phyloP scores from a whole-genome alignment of 2,888 invertebrate genomes.

The Sisyra terminalis region DNA sequence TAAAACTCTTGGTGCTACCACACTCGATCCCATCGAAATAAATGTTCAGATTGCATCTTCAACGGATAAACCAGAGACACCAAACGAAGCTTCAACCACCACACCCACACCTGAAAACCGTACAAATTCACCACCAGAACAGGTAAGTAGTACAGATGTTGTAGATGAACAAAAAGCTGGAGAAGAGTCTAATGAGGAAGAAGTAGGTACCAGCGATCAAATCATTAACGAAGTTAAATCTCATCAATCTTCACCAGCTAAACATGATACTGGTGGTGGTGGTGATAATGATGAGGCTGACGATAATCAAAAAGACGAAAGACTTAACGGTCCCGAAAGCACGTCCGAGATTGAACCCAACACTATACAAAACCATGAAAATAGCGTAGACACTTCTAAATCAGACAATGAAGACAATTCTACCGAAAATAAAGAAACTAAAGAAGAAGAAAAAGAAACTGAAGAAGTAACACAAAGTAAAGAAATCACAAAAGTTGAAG shows the following conservation, averaged over 20 bases:
- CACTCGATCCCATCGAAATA: slow-evolving; percentile 17
- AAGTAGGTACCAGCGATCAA: background rate
- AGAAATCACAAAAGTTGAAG: slow-evolving; percentile 11
- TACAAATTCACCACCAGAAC: slow-evolving; percentile 1
- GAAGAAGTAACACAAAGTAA: slow-evolving; percentile 10
- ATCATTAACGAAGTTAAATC: no score
- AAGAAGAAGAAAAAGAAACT: slow-evolving; percentile 5
- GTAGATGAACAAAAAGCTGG: slow-evolving; percentile 1
- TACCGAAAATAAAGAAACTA: slow-evolving; percentile 4
- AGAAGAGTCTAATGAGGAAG: slow-evolving; percentile 2
- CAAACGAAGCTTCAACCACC: slow-evolving; percentile 16
- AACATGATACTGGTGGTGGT: slow-evolving; percentile 6
- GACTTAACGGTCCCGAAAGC: slow-evolving; percentile 6
- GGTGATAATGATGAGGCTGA: slow-evolving; percentile 11
- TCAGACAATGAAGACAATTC: slow-evolving; percentile 6
- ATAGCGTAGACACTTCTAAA: slow-evolving; percentile 7
- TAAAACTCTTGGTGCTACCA: slow-evolving; percentile 17
- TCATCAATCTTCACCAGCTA: background rate
- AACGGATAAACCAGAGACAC: slow-evolving; percentile 23
- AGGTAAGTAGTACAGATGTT: slow-evolving; percentile 5
- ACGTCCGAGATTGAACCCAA: background rate
- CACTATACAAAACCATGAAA: slow-evolving; percentile 6
- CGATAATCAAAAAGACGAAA: slow-evolving; percentile 11
- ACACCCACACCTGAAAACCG: no score
- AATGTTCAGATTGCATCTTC: slow-evolving; percentile 1